Evolutionary conservation across 1,140 invertebrate species (phyloP).

Genomic region (Euschistus heros): DNA sequence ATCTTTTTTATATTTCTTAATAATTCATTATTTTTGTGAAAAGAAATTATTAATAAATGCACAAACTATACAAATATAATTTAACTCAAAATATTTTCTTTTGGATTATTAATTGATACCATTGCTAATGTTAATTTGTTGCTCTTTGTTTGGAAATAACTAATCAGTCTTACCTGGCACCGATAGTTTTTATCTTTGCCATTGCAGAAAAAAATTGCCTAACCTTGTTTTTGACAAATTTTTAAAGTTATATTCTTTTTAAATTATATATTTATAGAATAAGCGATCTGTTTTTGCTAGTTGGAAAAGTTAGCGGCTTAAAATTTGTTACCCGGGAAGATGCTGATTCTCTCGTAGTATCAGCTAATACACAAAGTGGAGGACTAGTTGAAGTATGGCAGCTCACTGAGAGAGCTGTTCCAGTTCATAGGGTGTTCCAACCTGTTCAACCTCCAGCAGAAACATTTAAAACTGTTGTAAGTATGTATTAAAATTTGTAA

Average conservation of each 20-base stretch:
- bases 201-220: too few relatives aligned
- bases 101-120: too few relatives aligned
- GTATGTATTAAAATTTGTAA: background rate
- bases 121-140: too few relatives aligned
- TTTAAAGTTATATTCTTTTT: background rate
- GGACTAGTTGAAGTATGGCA: slow-evolving; percentile 79
- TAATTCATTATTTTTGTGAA: background rate
- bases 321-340: slow-evolving; percentile 72
- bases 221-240: background rate
- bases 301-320: slow-evolving; percentile 49
- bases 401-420: slow-evolving; percentile 62
- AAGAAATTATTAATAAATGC: too few relatives aligned
- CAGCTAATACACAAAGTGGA: slow-evolving; percentile 45
- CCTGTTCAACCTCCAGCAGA: slow-evolving; percentile 32
- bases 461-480: slow-evolving; percentile 56
- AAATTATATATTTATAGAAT: background rate
- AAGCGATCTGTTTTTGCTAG: slow-evolving; percentile 3
- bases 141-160: too few relatives aligned
- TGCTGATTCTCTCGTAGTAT: slow-evolving; percentile 67
- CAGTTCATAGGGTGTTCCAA: slow-evolving; percentile 63
- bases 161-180: too few relatives aligned
- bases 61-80: too few relatives aligned
- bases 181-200: too few relatives aligned
- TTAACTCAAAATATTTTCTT: too few relatives aligned
- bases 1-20: background rate